phyloP scores from a whole-genome alignment of 2,113 vertebrate genomes.

The Hypanus sabinus region DNA sequence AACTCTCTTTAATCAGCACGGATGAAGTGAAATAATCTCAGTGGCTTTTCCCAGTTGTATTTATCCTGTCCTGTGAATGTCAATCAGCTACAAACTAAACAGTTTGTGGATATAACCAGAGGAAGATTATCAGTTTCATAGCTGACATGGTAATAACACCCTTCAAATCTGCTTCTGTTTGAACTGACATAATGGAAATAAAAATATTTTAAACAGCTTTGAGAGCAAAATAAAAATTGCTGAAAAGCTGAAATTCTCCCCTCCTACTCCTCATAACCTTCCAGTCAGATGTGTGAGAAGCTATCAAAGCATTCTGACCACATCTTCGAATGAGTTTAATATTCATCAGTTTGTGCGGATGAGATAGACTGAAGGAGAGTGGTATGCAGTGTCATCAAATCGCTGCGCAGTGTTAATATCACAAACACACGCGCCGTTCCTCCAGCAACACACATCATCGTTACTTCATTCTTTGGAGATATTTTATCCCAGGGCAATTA shows the following conservation, averaged over 20 bases:
- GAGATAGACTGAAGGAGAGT: background rate
- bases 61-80: constrained; percentile 1
- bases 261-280: background rate
- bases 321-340: background rate
- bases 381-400: background rate
- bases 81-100: background rate
- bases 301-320: background rate
- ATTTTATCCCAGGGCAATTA: background rate
- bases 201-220: constrained; percentile 1
- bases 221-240: background rate
- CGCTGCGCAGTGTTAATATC: background rate
- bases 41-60: background rate
- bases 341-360: background rate
- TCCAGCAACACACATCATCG: too few species aligned
- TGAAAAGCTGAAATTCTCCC: background rate
- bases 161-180: constrained; percentile 27
- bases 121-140: constrained; percentile 14
- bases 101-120: background rate
- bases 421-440: background rate
- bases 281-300: background rate
- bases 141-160: constrained; percentile 16
- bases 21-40: background rate
- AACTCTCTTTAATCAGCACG: background rate
- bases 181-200: background rate
- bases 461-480: background rate